Conservation (phyloP, 2,888 invertebrate species). For the Meteorus cinctellus region DNA sequence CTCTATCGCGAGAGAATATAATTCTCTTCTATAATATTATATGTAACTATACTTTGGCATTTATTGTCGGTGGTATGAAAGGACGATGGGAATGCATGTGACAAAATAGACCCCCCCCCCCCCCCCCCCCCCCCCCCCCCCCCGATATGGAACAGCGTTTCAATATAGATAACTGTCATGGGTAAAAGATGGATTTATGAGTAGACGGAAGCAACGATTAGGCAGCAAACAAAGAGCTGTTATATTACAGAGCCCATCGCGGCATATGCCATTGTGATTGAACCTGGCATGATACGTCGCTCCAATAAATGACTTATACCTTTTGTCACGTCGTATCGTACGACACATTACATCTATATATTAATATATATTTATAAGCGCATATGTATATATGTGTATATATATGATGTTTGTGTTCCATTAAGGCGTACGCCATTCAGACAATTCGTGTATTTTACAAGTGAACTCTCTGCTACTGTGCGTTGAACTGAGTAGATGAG, state of each 20-base stretch:
- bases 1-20: slow-evolving; percentile 35
- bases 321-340: slow-evolving; percentile 76
- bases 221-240: slow-evolving; percentile 70
- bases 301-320: slow-evolving; percentile 40
- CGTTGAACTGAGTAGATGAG: neutral
- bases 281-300: slow-evolving; percentile 64
- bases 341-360: slow-evolving; percentile 72
- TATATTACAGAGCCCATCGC: slow-evolving; percentile 63
- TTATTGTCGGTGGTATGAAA: slow-evolving; percentile 14
- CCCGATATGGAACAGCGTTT: neutral
- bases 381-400: slow-evolving; percentile 46
- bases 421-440: slow-evolving; percentile 64
- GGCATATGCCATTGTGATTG: slow-evolving; percentile 46
- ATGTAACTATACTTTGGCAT: neutral
- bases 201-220: slow-evolving; percentile 71
- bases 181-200: slow-evolving; percentile 45
- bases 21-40: slow-evolving; percentile 14
- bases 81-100: slow-evolving; percentile 29
- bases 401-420: slow-evolving; percentile 49
- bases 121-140: slow-evolving; percentile 28
- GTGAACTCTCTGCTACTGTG: slow-evolving; percentile 39
- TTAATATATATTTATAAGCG: slow-evolving; percentile 36
- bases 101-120: slow-evolving; percentile 19
- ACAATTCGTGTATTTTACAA: slow-evolving; percentile 69
- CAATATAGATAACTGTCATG: neutral